Conservation (phyloP, 2,797 vertebrate genomes). For the Platyrinchus mystaceus region DNA sequence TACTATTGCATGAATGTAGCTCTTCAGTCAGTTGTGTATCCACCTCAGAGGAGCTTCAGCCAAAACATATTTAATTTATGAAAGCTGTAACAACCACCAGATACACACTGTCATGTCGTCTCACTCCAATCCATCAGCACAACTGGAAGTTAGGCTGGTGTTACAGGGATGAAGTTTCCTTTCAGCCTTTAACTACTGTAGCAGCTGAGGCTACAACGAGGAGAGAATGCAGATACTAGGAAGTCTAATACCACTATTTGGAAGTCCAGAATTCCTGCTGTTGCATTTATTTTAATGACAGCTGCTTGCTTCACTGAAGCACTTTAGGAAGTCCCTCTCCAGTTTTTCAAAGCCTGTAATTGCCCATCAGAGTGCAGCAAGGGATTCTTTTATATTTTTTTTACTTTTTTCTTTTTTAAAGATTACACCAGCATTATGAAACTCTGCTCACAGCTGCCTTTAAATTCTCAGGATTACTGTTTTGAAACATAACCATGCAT, state of each 20-base stretch:
- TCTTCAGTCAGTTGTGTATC: background rate
- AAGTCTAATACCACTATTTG: background rate
- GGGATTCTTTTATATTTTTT: background rate
- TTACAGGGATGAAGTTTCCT: background rate
- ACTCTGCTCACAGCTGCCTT: background rate
- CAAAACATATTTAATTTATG: background rate
- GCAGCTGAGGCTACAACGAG: background rate
- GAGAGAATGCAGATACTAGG: background rate
- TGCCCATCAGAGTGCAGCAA: background rate
- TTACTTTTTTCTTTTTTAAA: background rate
- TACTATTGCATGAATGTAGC: background rate
- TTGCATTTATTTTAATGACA: background rate
- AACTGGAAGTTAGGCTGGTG: background rate
- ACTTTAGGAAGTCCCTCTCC: background rate
- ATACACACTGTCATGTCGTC: background rate
- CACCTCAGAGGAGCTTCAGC: background rate
- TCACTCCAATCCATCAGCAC: background rate
- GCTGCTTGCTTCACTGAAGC: background rate
- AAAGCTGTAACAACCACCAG: background rate
- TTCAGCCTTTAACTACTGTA: background rate
- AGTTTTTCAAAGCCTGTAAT: background rate
- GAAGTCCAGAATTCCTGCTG: background rate
- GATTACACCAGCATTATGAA: background rate
- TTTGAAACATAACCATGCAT: background rate
- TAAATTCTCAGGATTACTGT: background rate